These are phyloP conservation scores for Odiellus spinosus DNA, from an alignment of 2,888 invertebrate genomes.

Conservation along the genomic window DNA sequence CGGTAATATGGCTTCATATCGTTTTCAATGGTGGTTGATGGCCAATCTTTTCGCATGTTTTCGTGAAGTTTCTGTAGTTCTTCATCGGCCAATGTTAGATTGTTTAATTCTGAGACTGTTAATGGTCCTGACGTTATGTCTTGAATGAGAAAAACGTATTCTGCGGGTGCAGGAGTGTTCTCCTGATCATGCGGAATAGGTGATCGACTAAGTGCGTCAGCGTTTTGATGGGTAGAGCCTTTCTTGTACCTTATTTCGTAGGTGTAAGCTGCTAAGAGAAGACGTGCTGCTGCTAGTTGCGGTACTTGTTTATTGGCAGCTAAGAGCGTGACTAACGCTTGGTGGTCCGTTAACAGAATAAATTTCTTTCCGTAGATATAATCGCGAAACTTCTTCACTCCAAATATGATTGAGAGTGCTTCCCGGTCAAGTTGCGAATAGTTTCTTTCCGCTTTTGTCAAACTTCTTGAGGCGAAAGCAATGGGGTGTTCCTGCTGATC, in stretches of 20 bases:
- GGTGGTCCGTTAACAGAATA: constrained; percentile 16
- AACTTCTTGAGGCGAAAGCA: constrained; percentile 19
- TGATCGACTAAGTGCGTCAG: constrained; percentile 5
- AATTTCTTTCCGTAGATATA: constrained; percentile 18
- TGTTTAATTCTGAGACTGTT: too few relatives aligned
- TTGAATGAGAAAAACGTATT: too few relatives aligned
- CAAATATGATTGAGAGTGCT: constrained; percentile 15
- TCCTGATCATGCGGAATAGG: neutral
- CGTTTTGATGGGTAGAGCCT: constrained; percentile 3
- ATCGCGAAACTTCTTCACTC: constrained; percentile 19
- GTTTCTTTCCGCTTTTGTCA: constrained; percentile 17
- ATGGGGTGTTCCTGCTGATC: constrained; percentile 6
- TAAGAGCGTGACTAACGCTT: constrained; percentile 9
- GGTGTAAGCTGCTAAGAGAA: constrained; percentile 4
- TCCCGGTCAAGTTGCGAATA: constrained; percentile 19
- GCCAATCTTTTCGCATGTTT: too few relatives aligned
- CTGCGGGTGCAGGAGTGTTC: too few relatives aligned
- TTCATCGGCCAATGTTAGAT: too few relatives aligned
- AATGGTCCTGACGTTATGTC: too few relatives aligned
- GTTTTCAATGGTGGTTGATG: too few relatives aligned
- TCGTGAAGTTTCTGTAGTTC: too few relatives aligned
- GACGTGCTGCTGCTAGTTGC: constrained; percentile 3
- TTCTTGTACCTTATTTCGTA: neutral
- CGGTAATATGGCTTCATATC: too few relatives aligned
- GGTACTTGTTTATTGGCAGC: neutral